Base-by-base conservation (phyloP, 2,797 vertebrate genomes). In the Siniperca undulata region DNA sequence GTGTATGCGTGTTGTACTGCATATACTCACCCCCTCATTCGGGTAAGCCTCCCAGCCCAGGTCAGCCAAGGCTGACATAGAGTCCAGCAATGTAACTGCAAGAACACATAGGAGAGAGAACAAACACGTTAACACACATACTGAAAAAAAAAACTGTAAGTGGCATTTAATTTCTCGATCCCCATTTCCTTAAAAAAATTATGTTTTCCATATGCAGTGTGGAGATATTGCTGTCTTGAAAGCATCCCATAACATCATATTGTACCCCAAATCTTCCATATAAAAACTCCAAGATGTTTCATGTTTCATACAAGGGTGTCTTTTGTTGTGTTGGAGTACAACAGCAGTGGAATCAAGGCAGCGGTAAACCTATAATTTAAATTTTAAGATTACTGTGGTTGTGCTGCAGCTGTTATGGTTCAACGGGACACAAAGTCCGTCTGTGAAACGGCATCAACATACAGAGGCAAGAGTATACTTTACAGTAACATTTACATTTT, bases 1-100 rank as follows among this genome's bases (percentile, higher is more conserved):
- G 72, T 79, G 71, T 66, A 36, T 64, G 46, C 73, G 70, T 77
- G 74, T 65, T 62, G 74, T 60, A 42, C 68, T 70, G 67, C 14
- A n/a, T 42, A 65, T 89, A 96, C 96, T 96, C 90, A 97, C 96
- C 95, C 96, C 96, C 81, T 97, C 96, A 70, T 95, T 94, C 75
- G 96, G 96, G 78, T 96, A 96, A 27, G 96, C 96, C 93, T 96
- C 95, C 96, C 96, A 97, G 86, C 96, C 96, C 64, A 97, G 94
- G 91, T 97, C 96, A 40, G 96, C 96, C 90, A 96, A 89, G 24
- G 96, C 96, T 34, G 96, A 97, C 96, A 96, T 96, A 40, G 96
- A 96, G 89, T 97, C 96, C 92, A 97, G 91, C 85, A 97, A 91
- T 13, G 96, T 97, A 79, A 97, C 96, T 97, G 90, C 74, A 91